Conservation (phyloP, 2,113 vertebrate genomes). For the Lipophrys pholis region DNA sequence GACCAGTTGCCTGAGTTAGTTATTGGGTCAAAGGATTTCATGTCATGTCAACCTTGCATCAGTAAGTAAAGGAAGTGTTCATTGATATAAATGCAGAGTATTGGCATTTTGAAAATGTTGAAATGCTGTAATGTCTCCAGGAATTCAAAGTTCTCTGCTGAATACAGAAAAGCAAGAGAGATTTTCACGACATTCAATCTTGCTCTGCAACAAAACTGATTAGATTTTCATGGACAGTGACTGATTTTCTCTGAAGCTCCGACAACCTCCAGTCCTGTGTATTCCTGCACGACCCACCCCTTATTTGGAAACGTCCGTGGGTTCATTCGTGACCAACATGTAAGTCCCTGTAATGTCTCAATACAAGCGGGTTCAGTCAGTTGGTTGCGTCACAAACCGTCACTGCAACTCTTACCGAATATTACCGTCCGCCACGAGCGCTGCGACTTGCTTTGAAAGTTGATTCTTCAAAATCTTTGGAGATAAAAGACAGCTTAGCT, state of each 20-base stretch:
- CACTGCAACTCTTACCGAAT: conserved; percentile 12
- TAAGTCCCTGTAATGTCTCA: conserved; percentile 1
- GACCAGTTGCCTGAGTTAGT: too few species aligned
- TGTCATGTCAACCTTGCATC: too few species aligned
- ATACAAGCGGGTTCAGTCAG: conserved; percentile 4
- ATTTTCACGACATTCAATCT: conserved; percentile 2
- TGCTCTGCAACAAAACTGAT: neutral
- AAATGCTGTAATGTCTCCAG: neutral
- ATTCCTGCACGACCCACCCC: neutral
- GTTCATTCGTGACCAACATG: neutral
- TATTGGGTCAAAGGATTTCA: too few species aligned
- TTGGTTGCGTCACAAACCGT: conserved; percentile 1
- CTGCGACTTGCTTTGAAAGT: conserved; percentile 6
- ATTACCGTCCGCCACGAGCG: conserved; percentile 9
- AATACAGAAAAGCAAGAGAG: neutral
- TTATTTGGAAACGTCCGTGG: neutral
- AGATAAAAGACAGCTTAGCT: conserved; percentile 21
- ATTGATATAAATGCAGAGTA: too few species aligned
- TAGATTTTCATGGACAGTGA: neutral
- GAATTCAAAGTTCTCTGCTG: conserved; percentile 9
- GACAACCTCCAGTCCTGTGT: neutral
- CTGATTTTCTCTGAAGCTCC: neutral
- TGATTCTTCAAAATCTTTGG: neutral
- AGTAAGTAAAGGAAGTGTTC: too few species aligned
- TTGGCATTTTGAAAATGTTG: too few species aligned